phyloP scores from a whole-genome alignment of 2,113 vertebrate species.

The Chauna torquata region DNA sequence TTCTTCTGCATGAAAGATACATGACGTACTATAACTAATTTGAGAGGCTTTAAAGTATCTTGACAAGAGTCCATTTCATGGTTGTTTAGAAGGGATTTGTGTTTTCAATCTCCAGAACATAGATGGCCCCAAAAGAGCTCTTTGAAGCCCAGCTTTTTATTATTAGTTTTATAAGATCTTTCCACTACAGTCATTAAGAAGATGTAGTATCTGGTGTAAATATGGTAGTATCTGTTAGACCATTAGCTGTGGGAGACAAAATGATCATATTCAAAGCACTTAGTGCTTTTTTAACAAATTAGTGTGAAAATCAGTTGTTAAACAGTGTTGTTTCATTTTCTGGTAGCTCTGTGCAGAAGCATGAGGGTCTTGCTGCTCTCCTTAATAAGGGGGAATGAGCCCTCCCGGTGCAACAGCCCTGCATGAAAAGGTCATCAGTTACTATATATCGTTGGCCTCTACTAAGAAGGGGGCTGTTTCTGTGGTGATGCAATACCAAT shows the following conservation, averaged over 20 bases:
- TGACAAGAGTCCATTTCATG: slow-evolving; percentile 35
- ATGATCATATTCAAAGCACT: not conserved
- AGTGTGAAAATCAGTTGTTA: not conserved
- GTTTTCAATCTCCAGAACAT: slow-evolving; percentile 34
- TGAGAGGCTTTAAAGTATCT: not conserved
- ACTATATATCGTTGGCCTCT: slow-evolving; percentile 15
- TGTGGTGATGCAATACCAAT: not conserved
- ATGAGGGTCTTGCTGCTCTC: not conserved
- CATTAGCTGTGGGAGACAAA: slow-evolving; percentile 26
- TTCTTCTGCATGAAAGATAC: not conserved
- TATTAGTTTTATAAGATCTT: slow-evolving; percentile 27
- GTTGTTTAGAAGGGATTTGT: slow-evolving; percentile 35
- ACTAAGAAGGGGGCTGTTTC: not conserved
- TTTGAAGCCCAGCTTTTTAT: slow-evolving; percentile 49
- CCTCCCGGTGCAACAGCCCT: slow-evolving; percentile 14
- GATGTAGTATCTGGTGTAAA: slow-evolving; percentile 33
- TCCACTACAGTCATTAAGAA: slow-evolving; percentile 40
- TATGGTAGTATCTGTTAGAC: not conserved
- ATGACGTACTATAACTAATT: not conserved
- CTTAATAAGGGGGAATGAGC: slow-evolving; percentile 26
- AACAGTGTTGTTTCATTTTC: not conserved
- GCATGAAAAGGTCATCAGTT: slow-evolving; percentile 3
- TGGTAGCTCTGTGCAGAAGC: not conserved
- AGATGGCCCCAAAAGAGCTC: slow-evolving; percentile 9
- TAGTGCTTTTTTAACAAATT: slow-evolving; percentile 31